Percentiles rank a stretch among this genome's conserved stretches.
phyloP scores from a whole-genome alignment of 2,888 invertebrate genomes.

The Zygogramma bicolorata region DNA sequence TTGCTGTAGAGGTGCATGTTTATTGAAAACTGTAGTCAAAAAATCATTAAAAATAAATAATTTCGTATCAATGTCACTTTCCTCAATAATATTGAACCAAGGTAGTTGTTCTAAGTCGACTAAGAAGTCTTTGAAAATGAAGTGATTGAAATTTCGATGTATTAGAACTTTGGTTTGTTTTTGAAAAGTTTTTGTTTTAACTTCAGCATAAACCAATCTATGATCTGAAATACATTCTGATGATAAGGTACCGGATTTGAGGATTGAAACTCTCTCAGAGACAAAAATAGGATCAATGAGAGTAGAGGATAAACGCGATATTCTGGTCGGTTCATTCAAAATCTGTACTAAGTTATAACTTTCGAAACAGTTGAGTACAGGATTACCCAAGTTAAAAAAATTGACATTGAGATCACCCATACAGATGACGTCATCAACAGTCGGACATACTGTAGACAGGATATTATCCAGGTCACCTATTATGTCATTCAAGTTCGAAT shows the following conservation, averaged over 20 bases:
- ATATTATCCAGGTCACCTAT: too few relatives aligned
- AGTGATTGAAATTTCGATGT: background rate
- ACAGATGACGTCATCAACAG: too few relatives aligned
- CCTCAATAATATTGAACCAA: background rate
- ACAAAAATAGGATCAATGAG: too few relatives aligned
- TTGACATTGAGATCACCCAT: too few relatives aligned
- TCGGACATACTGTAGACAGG: too few relatives aligned
- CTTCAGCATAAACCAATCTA: background rate
- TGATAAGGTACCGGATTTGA: background rate
- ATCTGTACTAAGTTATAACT: too few relatives aligned
- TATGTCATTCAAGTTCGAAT: too few relatives aligned
- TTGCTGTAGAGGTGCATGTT: background rate
- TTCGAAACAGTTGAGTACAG: too few relatives aligned
- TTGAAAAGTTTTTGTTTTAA: background rate
- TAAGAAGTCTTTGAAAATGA: background rate
- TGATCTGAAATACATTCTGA: background rate
- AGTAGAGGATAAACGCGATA: too few relatives aligned
- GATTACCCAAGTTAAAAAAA: too few relatives aligned
- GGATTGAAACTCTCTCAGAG: background rate
- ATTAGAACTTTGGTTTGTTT: background rate
- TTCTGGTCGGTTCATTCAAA: too few relatives aligned
- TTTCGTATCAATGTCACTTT: background rate
- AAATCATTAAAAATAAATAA: background rate
- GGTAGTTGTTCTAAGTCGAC: background rate
- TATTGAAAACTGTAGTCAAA: background rate